phyloP scores from a whole-genome alignment of 2,797 vertebrate species.

The Anniella stebbinsi region DNA sequence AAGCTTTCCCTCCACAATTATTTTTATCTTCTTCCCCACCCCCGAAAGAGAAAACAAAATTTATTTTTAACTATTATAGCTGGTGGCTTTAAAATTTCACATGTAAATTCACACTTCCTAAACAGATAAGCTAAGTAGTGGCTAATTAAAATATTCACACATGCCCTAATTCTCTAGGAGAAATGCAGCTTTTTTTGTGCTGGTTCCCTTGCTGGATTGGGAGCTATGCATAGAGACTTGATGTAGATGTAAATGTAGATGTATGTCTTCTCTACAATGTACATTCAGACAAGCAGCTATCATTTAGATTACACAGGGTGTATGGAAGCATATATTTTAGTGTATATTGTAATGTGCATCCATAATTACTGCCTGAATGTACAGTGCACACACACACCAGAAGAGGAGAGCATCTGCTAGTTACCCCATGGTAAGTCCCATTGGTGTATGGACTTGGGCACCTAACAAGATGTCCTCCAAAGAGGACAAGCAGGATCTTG shows the following conservation, averaged over 20 bases:
- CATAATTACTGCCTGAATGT: neutral
- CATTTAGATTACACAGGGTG: neutral
- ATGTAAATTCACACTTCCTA: constrained; percentile 4
- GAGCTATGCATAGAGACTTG: neutral
- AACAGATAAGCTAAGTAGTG: neutral
- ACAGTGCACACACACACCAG: neutral
- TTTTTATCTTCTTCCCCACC: constrained; percentile 56
- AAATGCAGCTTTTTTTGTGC: neutral
- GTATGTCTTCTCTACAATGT: neutral
- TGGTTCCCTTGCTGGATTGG: neutral
- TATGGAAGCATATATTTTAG: neutral
- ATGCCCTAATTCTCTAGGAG: neutral
- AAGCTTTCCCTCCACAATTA: constrained; percentile 26
- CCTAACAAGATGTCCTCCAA: neutral
- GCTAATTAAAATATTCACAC: neutral
- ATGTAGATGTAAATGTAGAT: neutral
- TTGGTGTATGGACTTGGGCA: neutral
- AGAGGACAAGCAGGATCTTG: neutral
- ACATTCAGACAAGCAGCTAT: neutral
- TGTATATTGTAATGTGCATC: neutral
- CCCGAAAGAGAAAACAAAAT: constrained; percentile 45
- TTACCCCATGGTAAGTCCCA: neutral
- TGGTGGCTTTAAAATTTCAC: neutral
- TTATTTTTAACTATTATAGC: constrained; percentile 49
- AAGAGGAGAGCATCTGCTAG: neutral